phyloP scores from a whole-genome alignment of 2,113 vertebrate genomes.

The Pimephales promelas region DNA sequence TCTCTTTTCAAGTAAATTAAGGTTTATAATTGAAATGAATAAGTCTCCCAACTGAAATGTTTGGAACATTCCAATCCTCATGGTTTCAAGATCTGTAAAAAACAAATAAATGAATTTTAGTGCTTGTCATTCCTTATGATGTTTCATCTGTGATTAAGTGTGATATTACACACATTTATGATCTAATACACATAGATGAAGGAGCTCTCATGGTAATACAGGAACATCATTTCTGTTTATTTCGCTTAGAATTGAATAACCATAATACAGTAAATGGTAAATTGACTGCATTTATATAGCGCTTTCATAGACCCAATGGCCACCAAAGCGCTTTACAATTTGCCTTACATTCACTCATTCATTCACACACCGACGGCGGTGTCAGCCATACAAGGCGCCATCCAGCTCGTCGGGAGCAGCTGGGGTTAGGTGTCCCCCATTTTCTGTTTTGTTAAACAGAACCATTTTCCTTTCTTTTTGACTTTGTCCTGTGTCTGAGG shows the following conservation, averaged over 20 bases:
- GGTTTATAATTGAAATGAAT: background rate
- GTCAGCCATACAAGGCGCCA: too few relatives aligned
- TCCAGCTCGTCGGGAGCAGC: too few relatives aligned
- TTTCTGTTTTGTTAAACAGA: conserved; percentile 22
- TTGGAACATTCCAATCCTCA: background rate
- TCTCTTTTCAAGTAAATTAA: background rate
- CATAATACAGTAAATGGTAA: too few relatives aligned
- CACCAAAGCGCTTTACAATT: too few relatives aligned
- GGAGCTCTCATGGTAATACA: conserved; percentile 15
- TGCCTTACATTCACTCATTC: too few relatives aligned
- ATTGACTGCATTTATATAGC: too few relatives aligned
- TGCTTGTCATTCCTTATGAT: background rate
- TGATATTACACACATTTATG: conserved; percentile 1
- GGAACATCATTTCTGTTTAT: conserved; percentile 10
- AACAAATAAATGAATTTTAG: background rate
- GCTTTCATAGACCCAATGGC: too few relatives aligned
- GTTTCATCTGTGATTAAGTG: conserved; percentile 17
- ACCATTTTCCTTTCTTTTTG: conserved; percentile 2
- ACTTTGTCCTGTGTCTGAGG: conserved; percentile 31
- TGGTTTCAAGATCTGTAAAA: background rate
- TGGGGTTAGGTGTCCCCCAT: too few relatives aligned
- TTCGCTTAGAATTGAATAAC: conserved; percentile 6
- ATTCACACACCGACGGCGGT: too few relatives aligned
- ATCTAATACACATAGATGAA: conserved; percentile 1
- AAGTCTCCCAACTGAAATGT: conserved; percentile 6